A percentile compares a stretch with the other conserved stretches of the same genome.
These are phyloP conservation scores for Drosophila pseudoananassae DNA, from an alignment of 1,140 invertebrate species.

Conservation along the genomic window DNA sequence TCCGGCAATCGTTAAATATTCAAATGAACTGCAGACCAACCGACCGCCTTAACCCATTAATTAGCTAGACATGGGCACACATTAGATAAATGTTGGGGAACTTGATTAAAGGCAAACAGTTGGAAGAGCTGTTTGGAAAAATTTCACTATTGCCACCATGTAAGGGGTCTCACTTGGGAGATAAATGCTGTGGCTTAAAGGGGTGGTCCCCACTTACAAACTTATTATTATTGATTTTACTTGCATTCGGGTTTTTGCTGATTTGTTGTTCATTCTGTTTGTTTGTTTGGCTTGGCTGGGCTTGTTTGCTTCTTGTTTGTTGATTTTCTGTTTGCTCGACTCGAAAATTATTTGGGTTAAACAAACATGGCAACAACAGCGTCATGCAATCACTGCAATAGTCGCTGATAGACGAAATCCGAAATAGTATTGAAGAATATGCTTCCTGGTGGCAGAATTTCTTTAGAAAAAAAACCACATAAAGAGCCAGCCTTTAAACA, in stretches of 20 bases:
- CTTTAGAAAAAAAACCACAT: not conserved
- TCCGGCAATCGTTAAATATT: slow-evolving; percentile 42
- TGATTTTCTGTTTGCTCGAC: slow-evolving; percentile 56
- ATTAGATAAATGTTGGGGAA: slow-evolving; percentile 44
- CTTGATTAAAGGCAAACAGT: slow-evolving; percentile 43
- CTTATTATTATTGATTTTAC: slow-evolving; percentile 51
- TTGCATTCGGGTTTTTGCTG: slow-evolving; percentile 50
- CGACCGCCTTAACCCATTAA: slow-evolving; percentile 41
- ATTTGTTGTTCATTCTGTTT: slow-evolving; percentile 52
- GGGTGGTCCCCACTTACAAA: slow-evolving; percentile 8
- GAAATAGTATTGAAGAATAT: slow-evolving; percentile 14
- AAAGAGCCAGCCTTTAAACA: slow-evolving; percentile 8
- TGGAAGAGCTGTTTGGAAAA: slow-evolving; percentile 15
- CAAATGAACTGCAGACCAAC: slow-evolving; percentile 39
- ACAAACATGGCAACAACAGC: slow-evolving; percentile 29
- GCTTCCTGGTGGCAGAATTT: not conserved
- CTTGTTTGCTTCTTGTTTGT: slow-evolving; percentile 51
- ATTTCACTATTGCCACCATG: slow-evolving; percentile 13
- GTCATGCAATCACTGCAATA: slow-evolving; percentile 42
- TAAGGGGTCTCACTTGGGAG: slow-evolving; percentile 2
- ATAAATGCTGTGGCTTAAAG: not conserved
- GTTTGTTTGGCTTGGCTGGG: slow-evolving; percentile 37
- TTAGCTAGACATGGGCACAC: slow-evolving; percentile 30
- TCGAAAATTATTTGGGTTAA: slow-evolving; percentile 66
- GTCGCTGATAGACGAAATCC: slow-evolving; percentile 22